Base-by-base conservation (phyloP, 2,113 vertebrate species). In the Chinchilla lanigera region DNA sequence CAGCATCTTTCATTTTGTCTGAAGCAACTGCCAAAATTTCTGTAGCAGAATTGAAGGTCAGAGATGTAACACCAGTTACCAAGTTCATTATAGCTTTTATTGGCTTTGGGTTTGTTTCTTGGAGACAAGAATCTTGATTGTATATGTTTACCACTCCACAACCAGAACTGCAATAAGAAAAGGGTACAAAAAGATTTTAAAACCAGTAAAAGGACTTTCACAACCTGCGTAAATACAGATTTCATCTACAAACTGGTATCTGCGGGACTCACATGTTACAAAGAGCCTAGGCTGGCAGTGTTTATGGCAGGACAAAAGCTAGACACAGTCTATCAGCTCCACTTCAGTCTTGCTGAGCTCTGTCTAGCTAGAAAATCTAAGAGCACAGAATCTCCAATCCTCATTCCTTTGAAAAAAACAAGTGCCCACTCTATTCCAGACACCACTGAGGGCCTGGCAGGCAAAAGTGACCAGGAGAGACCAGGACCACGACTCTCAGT, bases 81-180 rank as follows among this genome's bases (percentile, higher is more conserved):
- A 99, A 98, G 97, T 99, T 99, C 99, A 99, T 99, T 89, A 99
- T 94, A 0, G 99, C 98, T 97, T 99, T 99, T 60, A 99, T 97
- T 30, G 99, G 99, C 90, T 98, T 99, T 10, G 99, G 99, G 89
- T 35, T 98, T 16, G 84, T 94, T 38, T 98, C 98, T 35, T 98
- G 99, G 10, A 99, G 98, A 98, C 99, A 99, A 87, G 94, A 98
- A 89, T 99, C 98, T 96, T 99, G 99, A 35, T 97, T 98, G 96
- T 99, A 99, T 60, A 99, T 89, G 95, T 99, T 99, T 88, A 99
- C 99, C 96, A 99, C 99, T 8, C 99, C 99, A 89, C 99, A 99
- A 88, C 98, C 98, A 94, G 98, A 99, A 92, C 99, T 99, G 95
- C 24, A 93, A 95, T 89, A 71, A 96, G 30, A 95, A 96, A 97